phyloP scores from a whole-genome alignment of 2,797 vertebrate genomes.

The Semaprochilodus insignis region DNA sequence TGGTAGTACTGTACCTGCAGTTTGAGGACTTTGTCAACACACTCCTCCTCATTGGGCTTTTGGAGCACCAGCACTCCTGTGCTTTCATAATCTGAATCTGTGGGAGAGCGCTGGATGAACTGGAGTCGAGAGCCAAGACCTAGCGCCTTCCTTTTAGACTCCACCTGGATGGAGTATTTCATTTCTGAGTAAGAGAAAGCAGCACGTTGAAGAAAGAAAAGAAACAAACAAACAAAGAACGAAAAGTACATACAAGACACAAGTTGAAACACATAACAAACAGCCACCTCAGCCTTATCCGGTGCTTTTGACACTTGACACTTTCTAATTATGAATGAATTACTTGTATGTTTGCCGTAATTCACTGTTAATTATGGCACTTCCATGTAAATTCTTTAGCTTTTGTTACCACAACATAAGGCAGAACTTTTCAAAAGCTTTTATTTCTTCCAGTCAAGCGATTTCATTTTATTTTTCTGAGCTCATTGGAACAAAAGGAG shows the following conservation, averaged over 20 bases:
- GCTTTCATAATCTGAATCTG: slow-evolving; percentile 65
- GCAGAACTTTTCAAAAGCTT: not conserved
- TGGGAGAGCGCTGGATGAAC: slow-evolving; percentile 64
- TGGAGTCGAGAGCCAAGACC: slow-evolving; percentile 78
- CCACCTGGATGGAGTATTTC: slow-evolving; percentile 81
- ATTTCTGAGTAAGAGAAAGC: slow-evolving; percentile 75
- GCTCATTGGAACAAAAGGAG: not conserved
- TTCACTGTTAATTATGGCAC: no score
- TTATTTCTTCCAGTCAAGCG: not conserved
- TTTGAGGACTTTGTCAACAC: slow-evolving; percentile 72
- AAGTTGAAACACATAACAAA: no score
- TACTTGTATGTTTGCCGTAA: no score
- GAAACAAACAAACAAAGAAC: not conserved
- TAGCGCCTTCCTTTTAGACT: slow-evolving; percentile 77
- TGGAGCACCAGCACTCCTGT: slow-evolving; percentile 75
- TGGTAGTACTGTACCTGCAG: slow-evolving; percentile 79
- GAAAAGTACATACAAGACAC: not conserved
- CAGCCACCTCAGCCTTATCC: not conserved
- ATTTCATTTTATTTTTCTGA: not conserved
- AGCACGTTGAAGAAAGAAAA: not conserved
- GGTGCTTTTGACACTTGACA: no score
- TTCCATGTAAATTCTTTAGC: not conserved
- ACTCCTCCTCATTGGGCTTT: slow-evolving; percentile 75
- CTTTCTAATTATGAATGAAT: no score
- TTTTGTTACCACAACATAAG: not conserved